Percentiles rank a stretch among this genome's conserved stretches.
phyloP scores from a whole-genome alignment of 2,797 vertebrate species.

The Phalanger gymnotis region DNA sequence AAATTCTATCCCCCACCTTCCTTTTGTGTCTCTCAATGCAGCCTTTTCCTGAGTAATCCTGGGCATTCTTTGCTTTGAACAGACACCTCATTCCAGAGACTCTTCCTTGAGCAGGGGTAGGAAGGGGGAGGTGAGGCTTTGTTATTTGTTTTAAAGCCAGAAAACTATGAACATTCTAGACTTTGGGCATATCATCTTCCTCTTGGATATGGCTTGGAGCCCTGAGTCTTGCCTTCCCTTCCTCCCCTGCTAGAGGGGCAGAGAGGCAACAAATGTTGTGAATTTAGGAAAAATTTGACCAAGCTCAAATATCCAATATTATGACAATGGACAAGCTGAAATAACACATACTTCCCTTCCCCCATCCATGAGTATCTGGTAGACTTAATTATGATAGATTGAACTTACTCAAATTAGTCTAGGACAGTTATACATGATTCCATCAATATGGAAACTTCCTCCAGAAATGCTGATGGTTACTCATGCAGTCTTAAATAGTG shows the following conservation, averaged over 20 bases:
- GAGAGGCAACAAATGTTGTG: neutral
- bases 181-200: neutral
- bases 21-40: neutral
- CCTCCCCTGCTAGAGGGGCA: neutral
- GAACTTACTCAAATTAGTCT: neutral
- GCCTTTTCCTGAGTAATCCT: neutral
- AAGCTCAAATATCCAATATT: neutral
- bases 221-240: neutral
- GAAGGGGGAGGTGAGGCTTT: neutral
- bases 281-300: neutral
- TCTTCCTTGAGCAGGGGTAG: neutral
- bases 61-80: neutral
- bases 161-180: neutral
- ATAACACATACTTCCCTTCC: neutral
- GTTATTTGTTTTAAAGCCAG: neutral
- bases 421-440: neutral
- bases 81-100: neutral
- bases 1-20: neutral
- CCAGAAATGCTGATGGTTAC: too few relatives aligned
- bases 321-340: neutral
- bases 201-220: neutral
- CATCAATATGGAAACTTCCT: neutral
- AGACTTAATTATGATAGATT: neutral
- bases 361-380: neutral
- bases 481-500: neutral